phyloP scores from a whole-genome alignment of 2,113 vertebrate species.

The Nothobranchius kuhntae region DNA sequence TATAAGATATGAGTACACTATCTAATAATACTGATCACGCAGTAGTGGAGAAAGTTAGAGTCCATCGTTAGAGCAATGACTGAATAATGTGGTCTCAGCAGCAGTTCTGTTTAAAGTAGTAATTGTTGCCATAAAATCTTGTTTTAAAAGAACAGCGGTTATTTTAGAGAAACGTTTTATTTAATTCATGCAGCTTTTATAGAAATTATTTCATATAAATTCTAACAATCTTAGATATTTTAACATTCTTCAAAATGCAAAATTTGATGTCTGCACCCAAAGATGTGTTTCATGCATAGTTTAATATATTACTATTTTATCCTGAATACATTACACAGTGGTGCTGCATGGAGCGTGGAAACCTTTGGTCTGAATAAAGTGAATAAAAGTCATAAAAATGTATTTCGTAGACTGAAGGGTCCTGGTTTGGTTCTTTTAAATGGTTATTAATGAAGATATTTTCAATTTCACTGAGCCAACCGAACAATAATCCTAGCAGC shows the following conservation, averaged over 20 bases:
- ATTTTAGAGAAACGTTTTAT: too few relatives aligned
- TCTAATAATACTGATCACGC: not conserved
- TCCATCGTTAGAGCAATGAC: not conserved
- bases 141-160: too few relatives aligned
- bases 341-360: constrained; percentile 23
- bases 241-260: constrained; percentile 22
- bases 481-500: constrained; percentile 3
- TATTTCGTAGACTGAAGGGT: constrained; percentile 13
- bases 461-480: constrained; percentile 16
- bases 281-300: constrained; percentile 3
- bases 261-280: constrained; percentile 4
- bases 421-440: constrained; percentile 40
- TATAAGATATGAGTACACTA: not conserved
- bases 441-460: constrained; percentile 48
- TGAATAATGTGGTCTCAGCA: too few relatives aligned
- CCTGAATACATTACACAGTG: constrained; percentile 23
- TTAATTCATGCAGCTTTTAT: not conserved
- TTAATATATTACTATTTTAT: constrained; percentile 28
- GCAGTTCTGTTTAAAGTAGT: too few relatives aligned
- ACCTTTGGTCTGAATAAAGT: constrained; percentile 36
- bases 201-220: not conserved
- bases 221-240: constrained; percentile 16
- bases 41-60: not conserved
- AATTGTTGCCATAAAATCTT: not conserved
- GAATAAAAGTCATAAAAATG: not conserved